Conservation (phyloP, 2,113 vertebrate species). For the Thryonomys swinderianus region DNA sequence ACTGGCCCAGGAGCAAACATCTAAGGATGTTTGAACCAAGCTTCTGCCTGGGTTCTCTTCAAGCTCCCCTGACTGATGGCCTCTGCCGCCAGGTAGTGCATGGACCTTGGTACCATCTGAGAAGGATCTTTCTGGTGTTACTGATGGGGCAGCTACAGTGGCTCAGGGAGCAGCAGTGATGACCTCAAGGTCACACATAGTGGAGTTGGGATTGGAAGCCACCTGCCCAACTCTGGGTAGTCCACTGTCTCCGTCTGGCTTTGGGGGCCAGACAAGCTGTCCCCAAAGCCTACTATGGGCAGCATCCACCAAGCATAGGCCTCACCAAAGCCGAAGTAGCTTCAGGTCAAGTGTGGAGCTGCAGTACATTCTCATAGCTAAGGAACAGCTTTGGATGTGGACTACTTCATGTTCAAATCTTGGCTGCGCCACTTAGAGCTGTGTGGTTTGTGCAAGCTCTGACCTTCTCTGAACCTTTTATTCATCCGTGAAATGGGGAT, state of each 20-base stretch:
- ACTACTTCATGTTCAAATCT: neutral
- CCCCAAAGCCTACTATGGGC: accelerated
- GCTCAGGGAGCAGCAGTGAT: neutral
- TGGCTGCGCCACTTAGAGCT: neutral
- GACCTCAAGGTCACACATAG: neutral
- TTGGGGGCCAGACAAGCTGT: neutral
- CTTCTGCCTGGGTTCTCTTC: neutral
- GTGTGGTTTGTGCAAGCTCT: neutral
- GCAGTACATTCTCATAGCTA: accelerated
- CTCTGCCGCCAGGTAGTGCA: too few relatives aligned
- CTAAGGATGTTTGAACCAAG: neutral
- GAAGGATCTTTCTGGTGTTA: neutral
- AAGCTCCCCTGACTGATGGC: neutral
- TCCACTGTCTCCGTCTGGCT: neutral
- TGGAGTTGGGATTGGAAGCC: neutral
- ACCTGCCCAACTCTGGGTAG: neutral
- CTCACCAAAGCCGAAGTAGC: neutral
- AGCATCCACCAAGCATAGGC: neutral
- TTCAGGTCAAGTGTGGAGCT: accelerated
- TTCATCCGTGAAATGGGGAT: neutral
- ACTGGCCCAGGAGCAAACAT: neutral
- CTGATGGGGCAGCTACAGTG: neutral
- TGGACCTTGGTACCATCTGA: neutral
- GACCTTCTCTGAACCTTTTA: neutral
- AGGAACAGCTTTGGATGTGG: neutral